Percentiles rank a stretch among this genome's conserved stretches.
These are phyloP conservation scores for Oplegnathus fasciatus DNA, from an alignment of 2,113 vertebrate genomes.

Conservation along the genomic window DNA sequence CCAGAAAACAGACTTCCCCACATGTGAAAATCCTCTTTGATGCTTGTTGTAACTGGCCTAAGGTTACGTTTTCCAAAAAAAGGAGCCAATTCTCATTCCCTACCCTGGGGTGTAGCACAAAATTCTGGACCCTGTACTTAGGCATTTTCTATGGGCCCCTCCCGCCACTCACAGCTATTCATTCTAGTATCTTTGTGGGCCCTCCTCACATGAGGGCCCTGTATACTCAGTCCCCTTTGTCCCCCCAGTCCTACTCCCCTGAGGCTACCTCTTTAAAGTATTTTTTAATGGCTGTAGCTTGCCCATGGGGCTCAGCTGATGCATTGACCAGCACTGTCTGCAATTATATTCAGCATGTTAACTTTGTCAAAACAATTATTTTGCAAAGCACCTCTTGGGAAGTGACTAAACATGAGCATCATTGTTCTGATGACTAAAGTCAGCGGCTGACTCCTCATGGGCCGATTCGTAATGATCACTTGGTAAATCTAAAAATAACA, in stretches of 20 bases:
- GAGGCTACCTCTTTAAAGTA: not conserved
- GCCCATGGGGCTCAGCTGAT: not conserved
- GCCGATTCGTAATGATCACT: not conserved
- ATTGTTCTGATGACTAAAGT: conserved; percentile 6
- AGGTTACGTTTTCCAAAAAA: not conserved
- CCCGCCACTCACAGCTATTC: no score
- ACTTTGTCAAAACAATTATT: conserved; percentile 43
- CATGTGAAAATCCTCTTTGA: not conserved
- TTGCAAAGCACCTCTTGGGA: conserved; percentile 6
- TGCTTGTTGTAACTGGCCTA: not conserved
- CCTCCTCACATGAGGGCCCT: no score
- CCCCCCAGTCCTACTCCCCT: no score
- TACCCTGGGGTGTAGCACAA: no score
- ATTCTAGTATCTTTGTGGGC: no score
- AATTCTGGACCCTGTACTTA: no score
- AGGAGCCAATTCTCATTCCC: not conserved
- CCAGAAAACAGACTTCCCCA: not conserved
- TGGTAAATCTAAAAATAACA: conserved; percentile 14
- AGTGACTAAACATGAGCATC: conserved; percentile 9
- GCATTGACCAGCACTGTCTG: not conserved
- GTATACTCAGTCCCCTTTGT: no score
- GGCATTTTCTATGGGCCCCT: no score
- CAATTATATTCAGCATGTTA: conserved; percentile 11
- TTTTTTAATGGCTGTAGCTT: not conserved
- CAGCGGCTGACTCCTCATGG: not conserved